Evolutionary conservation across 2,113 vertebrate genomes (phyloP).

Genomic region (Bubalus kerabau): DNA sequence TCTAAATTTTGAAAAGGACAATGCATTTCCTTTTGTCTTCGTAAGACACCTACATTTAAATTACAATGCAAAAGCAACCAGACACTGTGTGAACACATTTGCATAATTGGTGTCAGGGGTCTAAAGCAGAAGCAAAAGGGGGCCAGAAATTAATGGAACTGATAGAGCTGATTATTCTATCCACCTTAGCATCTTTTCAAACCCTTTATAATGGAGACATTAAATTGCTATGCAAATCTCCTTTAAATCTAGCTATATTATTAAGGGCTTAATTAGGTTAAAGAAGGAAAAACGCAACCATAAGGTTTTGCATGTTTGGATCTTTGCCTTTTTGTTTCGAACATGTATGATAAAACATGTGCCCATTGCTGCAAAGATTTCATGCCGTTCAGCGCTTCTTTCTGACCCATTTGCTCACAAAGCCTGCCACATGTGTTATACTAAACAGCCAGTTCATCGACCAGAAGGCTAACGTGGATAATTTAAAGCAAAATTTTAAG

Average conservation of each 20-base stretch:
- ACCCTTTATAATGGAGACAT: background rate
- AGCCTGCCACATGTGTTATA: slow-evolving; percentile 29
- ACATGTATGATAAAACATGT: slow-evolving; percentile 15
- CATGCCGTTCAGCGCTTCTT: slow-evolving; percentile 31
- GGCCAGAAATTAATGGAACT: slow-evolving; percentile 32
- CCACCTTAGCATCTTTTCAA: slow-evolving; percentile 38
- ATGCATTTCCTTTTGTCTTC: slow-evolving; percentile 35
- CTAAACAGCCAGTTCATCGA: background rate
- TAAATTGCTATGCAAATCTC: background rate
- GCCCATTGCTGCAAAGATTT: slow-evolving; percentile 12
- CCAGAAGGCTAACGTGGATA: slow-evolving; percentile 26
- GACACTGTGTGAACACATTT: slow-evolving; percentile 39
- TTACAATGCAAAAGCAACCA: slow-evolving; percentile 51
- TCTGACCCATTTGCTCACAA: slow-evolving; percentile 43
- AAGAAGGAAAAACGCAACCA: slow-evolving; percentile 44
- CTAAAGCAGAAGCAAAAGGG: slow-evolving; percentile 37
- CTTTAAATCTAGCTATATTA: slow-evolving; percentile 29
- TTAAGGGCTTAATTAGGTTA: slow-evolving; percentile 26
- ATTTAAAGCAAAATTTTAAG: slow-evolving; percentile 41
- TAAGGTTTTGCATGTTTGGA: slow-evolving; percentile 12
- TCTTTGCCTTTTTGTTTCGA: slow-evolving; percentile 23
- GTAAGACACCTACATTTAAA: slow-evolving; percentile 34
- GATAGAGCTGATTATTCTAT: slow-evolving; percentile 46
- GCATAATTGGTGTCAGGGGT: slow-evolving; percentile 66
- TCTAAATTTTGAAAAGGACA: slow-evolving; percentile 47